Evolutionary conservation across 2,113 vertebrate genomes (phyloP).

Genomic region (Osmerus mordax): DNA sequence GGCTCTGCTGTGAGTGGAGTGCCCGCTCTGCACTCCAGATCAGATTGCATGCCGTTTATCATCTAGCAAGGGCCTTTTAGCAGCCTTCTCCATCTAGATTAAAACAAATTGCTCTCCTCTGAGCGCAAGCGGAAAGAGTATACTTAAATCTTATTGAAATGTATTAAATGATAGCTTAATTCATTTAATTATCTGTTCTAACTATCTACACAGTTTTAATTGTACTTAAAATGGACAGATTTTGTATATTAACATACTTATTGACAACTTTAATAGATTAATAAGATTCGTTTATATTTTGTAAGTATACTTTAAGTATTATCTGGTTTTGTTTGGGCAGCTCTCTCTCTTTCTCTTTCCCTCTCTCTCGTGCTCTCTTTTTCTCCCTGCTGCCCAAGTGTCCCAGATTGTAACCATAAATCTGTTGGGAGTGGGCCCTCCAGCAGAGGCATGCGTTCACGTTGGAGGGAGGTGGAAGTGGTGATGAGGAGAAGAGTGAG

Average conservation of each 20-base stretch:
- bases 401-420: constrained; percentile 31
- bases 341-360: background rate
- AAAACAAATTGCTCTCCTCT: constrained; percentile 25
- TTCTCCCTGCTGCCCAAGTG: background rate
- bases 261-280: no score
- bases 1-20: constrained; percentile 25
- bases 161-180: no score
- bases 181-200: no score
- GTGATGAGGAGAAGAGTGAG: no score
- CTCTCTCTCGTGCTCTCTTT: no score
- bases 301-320: no score
- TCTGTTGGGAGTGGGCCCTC: constrained; percentile 4
- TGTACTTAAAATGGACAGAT: no score
- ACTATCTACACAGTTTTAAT: background rate
- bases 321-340: background rate
- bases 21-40: constrained; percentile 32
- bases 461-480: no score
- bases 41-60: constrained; percentile 20
- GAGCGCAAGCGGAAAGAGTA: background rate
- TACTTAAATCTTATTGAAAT: no score
- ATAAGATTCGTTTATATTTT: no score
- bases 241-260: no score
- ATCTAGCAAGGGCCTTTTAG: constrained; percentile 1
- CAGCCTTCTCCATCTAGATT: constrained; percentile 27
- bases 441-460: constrained; percentile 11